Conservation (phyloP, 2,113 vertebrate species). For the Motacilla tschutschensis region DNA sequence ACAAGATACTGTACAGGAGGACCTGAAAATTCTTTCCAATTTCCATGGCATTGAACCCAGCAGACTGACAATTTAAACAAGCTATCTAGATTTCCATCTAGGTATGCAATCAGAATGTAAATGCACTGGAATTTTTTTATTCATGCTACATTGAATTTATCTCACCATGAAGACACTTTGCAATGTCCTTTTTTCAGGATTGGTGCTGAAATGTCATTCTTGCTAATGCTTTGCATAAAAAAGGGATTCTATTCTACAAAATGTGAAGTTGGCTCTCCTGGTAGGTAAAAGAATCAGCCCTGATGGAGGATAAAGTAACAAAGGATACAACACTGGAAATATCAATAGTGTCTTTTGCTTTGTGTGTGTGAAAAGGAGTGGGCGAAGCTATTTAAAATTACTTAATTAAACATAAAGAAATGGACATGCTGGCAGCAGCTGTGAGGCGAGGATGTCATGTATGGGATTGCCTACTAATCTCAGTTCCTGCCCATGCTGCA, state of each 20-base stretch:
- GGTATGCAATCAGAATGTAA: constrained; percentile 79
- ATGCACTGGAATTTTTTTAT: constrained; percentile 81
- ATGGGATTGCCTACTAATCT: background rate
- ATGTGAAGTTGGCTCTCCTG: background rate
- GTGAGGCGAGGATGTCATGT: background rate
- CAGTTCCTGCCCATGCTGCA: background rate
- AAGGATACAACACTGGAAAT: constrained; percentile 5
- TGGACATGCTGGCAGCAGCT: background rate
- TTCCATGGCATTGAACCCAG: constrained; percentile 67
- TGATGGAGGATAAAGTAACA: background rate
- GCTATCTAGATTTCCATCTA: constrained; percentile 76
- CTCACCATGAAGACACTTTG: constrained; percentile 77
- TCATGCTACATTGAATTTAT: constrained; percentile 83
- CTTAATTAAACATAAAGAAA: background rate
- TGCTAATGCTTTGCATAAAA: constrained; percentile 39
- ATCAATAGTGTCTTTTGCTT: background rate
- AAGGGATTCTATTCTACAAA: background rate
- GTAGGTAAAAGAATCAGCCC: background rate
- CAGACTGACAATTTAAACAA: constrained; percentile 81
- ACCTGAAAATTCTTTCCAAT: constrained; percentile 48
- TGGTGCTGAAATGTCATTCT: constrained; percentile 37
- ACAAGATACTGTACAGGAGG: background rate
- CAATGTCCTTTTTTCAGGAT: constrained; percentile 70
- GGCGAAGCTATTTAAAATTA: background rate
- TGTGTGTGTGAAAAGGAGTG: background rate